phyloP scores from a whole-genome alignment of 2,888 invertebrate genomes.

The Eilema caniola region DNA sequence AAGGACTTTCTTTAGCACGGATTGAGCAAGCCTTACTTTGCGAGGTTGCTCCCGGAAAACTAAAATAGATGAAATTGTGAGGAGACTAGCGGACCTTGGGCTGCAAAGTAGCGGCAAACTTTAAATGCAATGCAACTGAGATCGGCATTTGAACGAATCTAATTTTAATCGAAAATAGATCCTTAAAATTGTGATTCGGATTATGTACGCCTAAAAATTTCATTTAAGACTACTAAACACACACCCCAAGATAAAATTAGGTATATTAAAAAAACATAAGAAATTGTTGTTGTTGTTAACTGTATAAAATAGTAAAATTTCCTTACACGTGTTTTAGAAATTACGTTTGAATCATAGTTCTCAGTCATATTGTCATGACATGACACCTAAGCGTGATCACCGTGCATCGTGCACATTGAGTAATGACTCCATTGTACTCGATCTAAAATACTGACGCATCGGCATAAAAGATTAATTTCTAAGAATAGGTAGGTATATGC shows the following conservation, averaged over 20 bases:
- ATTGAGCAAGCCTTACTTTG: too few species aligned
- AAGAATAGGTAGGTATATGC: background rate
- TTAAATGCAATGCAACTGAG: too few species aligned
- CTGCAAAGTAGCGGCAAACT: too few species aligned
- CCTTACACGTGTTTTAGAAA: background rate
- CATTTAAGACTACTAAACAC: too few species aligned
- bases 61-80: too few species aligned
- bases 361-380: conserved; percentile 18
- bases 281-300: background rate
- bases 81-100: too few species aligned
- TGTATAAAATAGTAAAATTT: background rate
- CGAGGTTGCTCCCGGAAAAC: too few species aligned
- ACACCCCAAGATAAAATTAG: background rate
- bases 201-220: too few species aligned
- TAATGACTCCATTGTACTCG: conserved; percentile 9
- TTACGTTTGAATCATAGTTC: background rate
- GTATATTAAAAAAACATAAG: background rate
- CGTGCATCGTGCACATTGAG: background rate
- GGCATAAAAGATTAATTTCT: background rate
- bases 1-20: too few species aligned
- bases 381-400: conserved; percentile 28
- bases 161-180: too few species aligned
- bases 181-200: too few species aligned
- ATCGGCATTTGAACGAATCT: too few species aligned
- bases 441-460: background rate